Evolutionary conservation across 64 coral and sea anemone species (phyloP).

Genomic region (Stichodactyla helianthus): DNA sequence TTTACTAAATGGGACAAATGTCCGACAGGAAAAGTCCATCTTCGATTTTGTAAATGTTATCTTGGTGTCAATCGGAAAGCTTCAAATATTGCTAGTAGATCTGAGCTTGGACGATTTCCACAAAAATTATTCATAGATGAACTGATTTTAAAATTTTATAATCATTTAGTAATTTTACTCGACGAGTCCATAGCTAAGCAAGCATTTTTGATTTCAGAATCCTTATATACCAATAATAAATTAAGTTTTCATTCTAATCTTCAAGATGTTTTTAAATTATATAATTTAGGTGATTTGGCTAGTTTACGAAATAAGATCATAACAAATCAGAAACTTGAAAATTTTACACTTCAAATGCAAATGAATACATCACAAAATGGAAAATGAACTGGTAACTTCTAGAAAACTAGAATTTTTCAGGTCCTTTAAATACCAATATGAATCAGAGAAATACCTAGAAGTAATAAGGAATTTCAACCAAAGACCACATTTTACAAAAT

Average conservation of each 20-base stretch:
- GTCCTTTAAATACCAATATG: too few relatives aligned
- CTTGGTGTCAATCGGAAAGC: background rate
- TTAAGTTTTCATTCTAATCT: background rate
- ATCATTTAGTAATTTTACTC: background rate
- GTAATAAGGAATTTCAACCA: too few relatives aligned
- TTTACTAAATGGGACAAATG: constrained; percentile 36
- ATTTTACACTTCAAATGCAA: background rate
- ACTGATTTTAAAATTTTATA: background rate
- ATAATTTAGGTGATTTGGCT: background rate
- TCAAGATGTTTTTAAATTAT: background rate
- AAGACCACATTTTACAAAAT: too few relatives aligned
- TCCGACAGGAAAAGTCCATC: constrained; percentile 32
- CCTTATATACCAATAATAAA: background rate
- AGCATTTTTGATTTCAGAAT: background rate
- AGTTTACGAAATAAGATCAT: background rate
- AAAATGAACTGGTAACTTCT: background rate
- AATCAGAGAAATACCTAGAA: too few relatives aligned
- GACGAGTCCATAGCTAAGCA: background rate
- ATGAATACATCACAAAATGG: background rate
- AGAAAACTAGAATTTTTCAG: too few relatives aligned
- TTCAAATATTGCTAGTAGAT: background rate
- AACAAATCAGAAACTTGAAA: background rate
- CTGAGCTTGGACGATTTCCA: background rate
- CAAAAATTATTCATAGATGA: background rate
- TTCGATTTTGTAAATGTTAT: background rate